Evolutionary conservation across 2,797 vertebrate species (phyloP).

Genomic region (Schizothorax lantsangensis): DNA sequence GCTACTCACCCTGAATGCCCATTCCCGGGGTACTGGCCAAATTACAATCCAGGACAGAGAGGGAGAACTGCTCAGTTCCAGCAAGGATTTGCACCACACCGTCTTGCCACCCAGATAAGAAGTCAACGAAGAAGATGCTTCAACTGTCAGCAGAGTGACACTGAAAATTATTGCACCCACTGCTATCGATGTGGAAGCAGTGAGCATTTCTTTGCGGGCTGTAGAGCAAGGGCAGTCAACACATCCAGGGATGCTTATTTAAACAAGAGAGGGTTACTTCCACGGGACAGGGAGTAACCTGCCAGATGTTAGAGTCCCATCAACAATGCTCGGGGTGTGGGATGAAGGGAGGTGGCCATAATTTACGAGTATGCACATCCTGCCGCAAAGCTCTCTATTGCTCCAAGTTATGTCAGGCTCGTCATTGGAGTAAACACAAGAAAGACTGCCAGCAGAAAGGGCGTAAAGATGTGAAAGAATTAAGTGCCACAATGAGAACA

Average conservation of each 20-base stretch:
- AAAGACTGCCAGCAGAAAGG: not conserved
- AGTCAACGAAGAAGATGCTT: not conserved
- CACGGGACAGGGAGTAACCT: not conserved
- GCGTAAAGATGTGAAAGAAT: not conserved
- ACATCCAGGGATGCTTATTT: not conserved
- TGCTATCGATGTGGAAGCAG: not conserved
- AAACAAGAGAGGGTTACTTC: slow-evolving; percentile 8
- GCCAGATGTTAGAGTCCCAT: not conserved
- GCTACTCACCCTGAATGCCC: too few species aligned
- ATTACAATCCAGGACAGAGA: slow-evolving; percentile 8
- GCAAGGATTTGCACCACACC: not conserved
- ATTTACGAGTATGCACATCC: not conserved
- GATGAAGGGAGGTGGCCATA: not conserved
- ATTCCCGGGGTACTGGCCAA: too few species aligned
- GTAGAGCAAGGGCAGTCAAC: not conserved
- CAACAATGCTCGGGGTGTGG: not conserved
- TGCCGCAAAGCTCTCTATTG: not conserved
- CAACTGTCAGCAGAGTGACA: not conserved
- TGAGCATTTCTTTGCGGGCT: slow-evolving; percentile 4
- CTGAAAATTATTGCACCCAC: not conserved
- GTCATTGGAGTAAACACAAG: not conserved
- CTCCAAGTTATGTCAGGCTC: not conserved
- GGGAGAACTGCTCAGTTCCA: not conserved
- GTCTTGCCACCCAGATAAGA: not conserved
- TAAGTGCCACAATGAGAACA: not conserved